Base-by-base conservation (phyloP, 1,140 invertebrate genomes). In the Zophobas morio region DNA sequence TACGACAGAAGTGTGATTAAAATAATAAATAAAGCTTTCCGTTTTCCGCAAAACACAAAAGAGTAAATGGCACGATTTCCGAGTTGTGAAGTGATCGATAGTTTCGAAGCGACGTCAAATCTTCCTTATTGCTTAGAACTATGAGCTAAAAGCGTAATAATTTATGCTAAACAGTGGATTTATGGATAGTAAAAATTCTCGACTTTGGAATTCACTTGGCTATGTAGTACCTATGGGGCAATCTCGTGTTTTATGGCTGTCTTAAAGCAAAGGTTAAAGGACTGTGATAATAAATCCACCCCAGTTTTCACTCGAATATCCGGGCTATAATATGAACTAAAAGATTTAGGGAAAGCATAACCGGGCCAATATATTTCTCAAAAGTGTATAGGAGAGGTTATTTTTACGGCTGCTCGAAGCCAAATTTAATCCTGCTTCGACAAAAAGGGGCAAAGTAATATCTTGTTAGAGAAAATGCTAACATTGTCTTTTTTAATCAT, bases 181-280 rank as follows among this genome's bases (percentile, higher is more conserved):
- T 51, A 51, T 51, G n/a, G n/a, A 51, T 20, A 51, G 49, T 51
- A 51, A 51, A 51, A 51, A 6, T 51, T 51, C 20, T 20, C n/a
- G 20, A 51, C 6, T 51, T 46, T 51, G 49, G n/a, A 20, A 51
- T 51, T 20, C 49, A 20, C 6, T 51, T 20, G 49, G 49, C 49
- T 2, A 20, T 20, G 49, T 51, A 20, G 49, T 20, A 51, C 49
- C 49, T 51, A 51, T 51, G 49, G 49, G 49, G 20, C 49, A 51
- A 51, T 51, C 49, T 51, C 49, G 49, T 51, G 49, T 51, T 51
- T 51, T 51, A 51, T 51, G 49, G n/a, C 4, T 2, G 49, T 20
- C 49, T 51, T 51, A 51, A 51, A 51, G 49, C 49, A 51, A 51
- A 51, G 49, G 49, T 51, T 51, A 51, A 20, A 51, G 49, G 49